Percentiles rank a stretch among this genome's conserved stretches.
Evolutionary conservation across 1,140 invertebrate species (phyloP).

Genomic region (Acromyrmex charruanus): DNA sequence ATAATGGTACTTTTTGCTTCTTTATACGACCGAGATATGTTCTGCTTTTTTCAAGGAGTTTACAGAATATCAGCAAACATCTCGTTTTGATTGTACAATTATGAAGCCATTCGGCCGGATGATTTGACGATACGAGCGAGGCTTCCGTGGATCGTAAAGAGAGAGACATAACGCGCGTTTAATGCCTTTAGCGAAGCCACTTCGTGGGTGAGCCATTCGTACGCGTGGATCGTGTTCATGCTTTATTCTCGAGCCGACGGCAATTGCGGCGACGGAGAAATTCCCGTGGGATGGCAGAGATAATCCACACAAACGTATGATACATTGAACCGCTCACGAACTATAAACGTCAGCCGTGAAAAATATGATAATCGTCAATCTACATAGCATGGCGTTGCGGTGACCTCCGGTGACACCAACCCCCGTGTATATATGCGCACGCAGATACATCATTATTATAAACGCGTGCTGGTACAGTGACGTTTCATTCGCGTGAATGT

Average conservation of each 20-base stretch:
- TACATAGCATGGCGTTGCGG: conserved; percentile 15
- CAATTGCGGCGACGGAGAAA: conserved; percentile 34
- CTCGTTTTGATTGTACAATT: conserved; percentile 15
- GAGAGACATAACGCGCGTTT: conserved; percentile 50
- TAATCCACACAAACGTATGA: conserved; percentile 52
- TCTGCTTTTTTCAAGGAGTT: neutral
- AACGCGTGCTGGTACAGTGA: neutral
- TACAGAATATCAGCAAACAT: conserved; percentile 7
- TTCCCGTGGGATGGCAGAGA: conserved; percentile 36
- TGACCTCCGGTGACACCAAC: conserved; percentile 10
- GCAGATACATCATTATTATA: conserved; percentile 8
- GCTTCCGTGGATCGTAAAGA: conserved; percentile 54
- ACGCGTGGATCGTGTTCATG: conserved; percentile 48
- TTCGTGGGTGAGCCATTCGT: conserved; percentile 55
- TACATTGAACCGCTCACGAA: conserved; percentile 61
- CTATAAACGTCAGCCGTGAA: conserved; percentile 65
- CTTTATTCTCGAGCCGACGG: conserved; percentile 48
- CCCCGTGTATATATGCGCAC: neutral
- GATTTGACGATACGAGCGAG: conserved; percentile 46
- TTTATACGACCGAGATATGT: neutral
- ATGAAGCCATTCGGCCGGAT: conserved; percentile 40
- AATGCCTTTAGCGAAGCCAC: conserved; percentile 44
- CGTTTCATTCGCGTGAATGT: neutral
- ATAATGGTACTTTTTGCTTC: neutral
- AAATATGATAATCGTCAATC: conserved; percentile 68